Evolutionary conservation across 2,797 vertebrate genomes (phyloP).

Genomic region (Phoxinus dragarum): DNA sequence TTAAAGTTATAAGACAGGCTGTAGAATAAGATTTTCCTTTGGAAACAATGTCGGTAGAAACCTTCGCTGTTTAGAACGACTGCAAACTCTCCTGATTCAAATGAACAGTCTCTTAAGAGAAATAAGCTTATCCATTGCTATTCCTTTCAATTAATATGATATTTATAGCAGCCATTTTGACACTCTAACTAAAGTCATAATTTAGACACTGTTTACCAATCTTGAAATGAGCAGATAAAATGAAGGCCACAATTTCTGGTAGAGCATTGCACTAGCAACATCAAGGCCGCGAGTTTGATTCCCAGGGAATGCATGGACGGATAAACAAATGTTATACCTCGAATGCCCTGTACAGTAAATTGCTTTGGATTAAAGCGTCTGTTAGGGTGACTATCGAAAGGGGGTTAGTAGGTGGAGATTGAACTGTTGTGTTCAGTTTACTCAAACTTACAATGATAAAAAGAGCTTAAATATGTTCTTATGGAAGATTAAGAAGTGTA

Average conservation of each 20-base stretch:
- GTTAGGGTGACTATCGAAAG: background rate
- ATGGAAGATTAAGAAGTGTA: background rate
- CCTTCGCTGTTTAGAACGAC: background rate
- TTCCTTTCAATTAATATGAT: conserved; percentile 26
- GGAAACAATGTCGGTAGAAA: background rate
- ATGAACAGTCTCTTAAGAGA: background rate
- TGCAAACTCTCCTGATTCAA: background rate
- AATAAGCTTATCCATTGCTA: background rate
- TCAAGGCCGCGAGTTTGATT: background rate
- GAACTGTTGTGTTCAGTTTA: conserved; percentile 8
- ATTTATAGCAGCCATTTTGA: background rate
- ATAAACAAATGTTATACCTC: conserved; percentile 19
- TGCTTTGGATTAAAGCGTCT: conserved; percentile 18
- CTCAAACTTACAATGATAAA: background rate
- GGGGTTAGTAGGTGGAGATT: conserved; percentile 6
- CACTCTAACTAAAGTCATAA: background rate
- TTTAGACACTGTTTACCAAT: conserved; percentile 24
- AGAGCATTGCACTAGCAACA: background rate
- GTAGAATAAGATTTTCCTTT: background rate
- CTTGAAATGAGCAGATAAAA: background rate
- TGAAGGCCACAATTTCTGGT: conserved; percentile 10
- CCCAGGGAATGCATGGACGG: background rate
- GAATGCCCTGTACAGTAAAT: conserved; percentile 1
- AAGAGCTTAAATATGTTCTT: background rate
- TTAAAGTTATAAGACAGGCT: background rate